phyloP scores from a whole-genome alignment of 1,140 invertebrate species.

The Drosophila pandora region DNA sequence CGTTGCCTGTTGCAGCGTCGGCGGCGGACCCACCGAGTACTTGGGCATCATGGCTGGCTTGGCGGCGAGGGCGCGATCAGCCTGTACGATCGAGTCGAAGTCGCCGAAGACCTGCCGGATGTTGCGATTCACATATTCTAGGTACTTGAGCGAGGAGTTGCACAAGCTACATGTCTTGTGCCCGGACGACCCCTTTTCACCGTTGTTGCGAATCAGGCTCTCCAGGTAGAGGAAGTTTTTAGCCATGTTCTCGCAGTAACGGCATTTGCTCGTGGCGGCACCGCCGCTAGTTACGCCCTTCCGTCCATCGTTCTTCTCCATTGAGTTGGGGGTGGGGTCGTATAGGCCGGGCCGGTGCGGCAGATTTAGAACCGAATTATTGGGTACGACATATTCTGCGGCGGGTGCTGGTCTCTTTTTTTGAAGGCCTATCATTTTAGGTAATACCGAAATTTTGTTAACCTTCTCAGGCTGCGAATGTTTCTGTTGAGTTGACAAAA shows the following conservation, averaged over 20 bases:
- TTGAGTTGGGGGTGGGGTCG: slow-evolving; percentile 41
- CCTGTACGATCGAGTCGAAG: slow-evolving; percentile 63
- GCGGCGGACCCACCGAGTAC: slow-evolving; percentile 39
- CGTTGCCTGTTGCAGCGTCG: neutral
- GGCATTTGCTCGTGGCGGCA: slow-evolving; percentile 48
- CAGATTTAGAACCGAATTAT: slow-evolving; percentile 67
- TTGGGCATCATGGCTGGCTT: slow-evolving; percentile 58
- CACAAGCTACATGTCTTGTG: slow-evolving; percentile 61
- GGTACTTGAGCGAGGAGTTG: slow-evolving; percentile 69
- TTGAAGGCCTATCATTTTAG: slow-evolving; percentile 69
- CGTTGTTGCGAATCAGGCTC: slow-evolving; percentile 75
- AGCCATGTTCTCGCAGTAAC: slow-evolving; percentile 78
- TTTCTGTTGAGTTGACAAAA: slow-evolving; percentile 22
- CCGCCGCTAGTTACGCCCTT: slow-evolving; percentile 12
- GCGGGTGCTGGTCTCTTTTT: slow-evolving; percentile 54
- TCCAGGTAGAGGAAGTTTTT: slow-evolving; percentile 81
- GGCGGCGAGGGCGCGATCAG: slow-evolving; percentile 58
- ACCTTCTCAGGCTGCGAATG: slow-evolving; percentile 49
- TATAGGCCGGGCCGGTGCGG: slow-evolving; percentile 36
- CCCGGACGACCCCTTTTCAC: slow-evolving; percentile 26
- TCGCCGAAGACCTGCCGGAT: slow-evolving; percentile 75
- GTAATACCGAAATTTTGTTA: slow-evolving; percentile 77
- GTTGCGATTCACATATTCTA: slow-evolving; percentile 74
- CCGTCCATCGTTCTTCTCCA: slow-evolving; percentile 35
- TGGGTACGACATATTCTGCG: slow-evolving; percentile 62